Percentiles rank a stretch among this genome's conserved stretches.
These are phyloP conservation scores for Uloborus plumipes DNA, from an alignment of 2,888 invertebrate genomes.

Conservation along the genomic window DNA sequence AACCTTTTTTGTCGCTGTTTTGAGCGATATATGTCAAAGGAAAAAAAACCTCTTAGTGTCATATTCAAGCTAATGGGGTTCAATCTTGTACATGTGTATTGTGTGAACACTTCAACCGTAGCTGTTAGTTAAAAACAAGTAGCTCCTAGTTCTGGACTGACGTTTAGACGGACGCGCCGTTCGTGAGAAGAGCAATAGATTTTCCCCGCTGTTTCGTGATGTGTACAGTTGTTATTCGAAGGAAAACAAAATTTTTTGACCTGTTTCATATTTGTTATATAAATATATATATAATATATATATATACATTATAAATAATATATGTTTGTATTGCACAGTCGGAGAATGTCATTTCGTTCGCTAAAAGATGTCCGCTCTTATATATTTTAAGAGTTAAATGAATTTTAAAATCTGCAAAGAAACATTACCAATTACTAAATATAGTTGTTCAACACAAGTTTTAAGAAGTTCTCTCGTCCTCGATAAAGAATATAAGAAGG, in stretches of 20 bases:
- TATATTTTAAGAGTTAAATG: too few species aligned
- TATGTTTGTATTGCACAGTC: too few species aligned
- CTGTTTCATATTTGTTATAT: slow-evolving; percentile 65
- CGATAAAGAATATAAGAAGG: too few species aligned
- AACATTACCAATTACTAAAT: too few species aligned
- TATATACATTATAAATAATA: slow-evolving; percentile 10
- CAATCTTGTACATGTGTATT: slow-evolving; percentile 59
- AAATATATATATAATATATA: slow-evolving; percentile 57
- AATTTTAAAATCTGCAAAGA: too few species aligned
- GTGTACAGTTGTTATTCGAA: slow-evolving; percentile 63
- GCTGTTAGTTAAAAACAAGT: slow-evolving; percentile 20
- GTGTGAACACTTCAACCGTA: slow-evolving; percentile 60
- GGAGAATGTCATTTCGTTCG: neutral
- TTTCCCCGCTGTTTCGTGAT: slow-evolving; percentile 52
- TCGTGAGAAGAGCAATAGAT: slow-evolving; percentile 58
- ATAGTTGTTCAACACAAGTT: too few species aligned
- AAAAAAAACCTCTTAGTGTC: slow-evolving; percentile 29
- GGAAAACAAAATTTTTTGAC: slow-evolving; percentile 35
- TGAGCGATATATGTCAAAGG: slow-evolving; percentile 38
- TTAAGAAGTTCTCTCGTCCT: too few species aligned
- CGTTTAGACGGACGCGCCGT: slow-evolving; percentile 25
- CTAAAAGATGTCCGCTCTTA: neutral
- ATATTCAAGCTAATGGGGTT: slow-evolving; percentile 32
- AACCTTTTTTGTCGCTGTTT: slow-evolving; percentile 41
- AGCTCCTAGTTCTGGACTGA: slow-evolving; percentile 29